phyloP scores from a whole-genome alignment of 2,888 invertebrate genomes.

The Lithophane ornitopus region DNA sequence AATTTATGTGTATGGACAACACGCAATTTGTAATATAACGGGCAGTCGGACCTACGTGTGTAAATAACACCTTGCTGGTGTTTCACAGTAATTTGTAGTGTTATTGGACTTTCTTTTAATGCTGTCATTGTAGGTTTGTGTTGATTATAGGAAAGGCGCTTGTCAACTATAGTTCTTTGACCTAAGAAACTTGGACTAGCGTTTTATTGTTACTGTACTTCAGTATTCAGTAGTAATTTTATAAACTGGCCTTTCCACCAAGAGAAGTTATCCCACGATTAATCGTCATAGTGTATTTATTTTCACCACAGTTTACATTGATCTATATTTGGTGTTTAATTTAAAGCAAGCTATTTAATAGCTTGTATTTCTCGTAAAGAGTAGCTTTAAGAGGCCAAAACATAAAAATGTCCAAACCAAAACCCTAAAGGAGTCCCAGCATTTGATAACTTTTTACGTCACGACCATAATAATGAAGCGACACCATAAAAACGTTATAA shows the following conservation, averaged over 20 bases:
- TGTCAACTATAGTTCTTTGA: background rate
- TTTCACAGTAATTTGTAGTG: slow-evolving; percentile 41
- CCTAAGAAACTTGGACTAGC: too few species aligned
- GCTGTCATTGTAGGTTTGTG: slow-evolving; percentile 11
- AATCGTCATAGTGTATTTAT: too few species aligned
- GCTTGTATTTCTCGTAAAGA: too few species aligned
- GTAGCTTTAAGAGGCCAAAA: too few species aligned
- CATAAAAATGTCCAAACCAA: too few species aligned
- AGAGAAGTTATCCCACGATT: too few species aligned
- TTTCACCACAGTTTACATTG: too few species aligned
- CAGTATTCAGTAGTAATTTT: too few species aligned
- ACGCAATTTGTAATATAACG: slow-evolving; percentile 33
- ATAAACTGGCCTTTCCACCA: too few species aligned
- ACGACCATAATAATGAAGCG: slow-evolving; percentile 27
- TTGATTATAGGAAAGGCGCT: background rate
- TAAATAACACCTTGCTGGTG: slow-evolving; percentile 25
- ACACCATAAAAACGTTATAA: slow-evolving; percentile 41
- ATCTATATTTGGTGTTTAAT: too few species aligned
- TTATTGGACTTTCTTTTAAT: slow-evolving; percentile 41
- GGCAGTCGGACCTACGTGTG: slow-evolving; percentile 9
- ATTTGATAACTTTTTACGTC: slow-evolving; percentile 23
- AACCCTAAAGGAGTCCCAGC: background rate
- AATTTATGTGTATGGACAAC: slow-evolving; percentile 19
- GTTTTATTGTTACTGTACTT: background rate
- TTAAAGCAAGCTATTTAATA: too few species aligned